Base-by-base conservation (phyloP, 2,888 invertebrate genomes). In the Antheraea yamamai region DNA sequence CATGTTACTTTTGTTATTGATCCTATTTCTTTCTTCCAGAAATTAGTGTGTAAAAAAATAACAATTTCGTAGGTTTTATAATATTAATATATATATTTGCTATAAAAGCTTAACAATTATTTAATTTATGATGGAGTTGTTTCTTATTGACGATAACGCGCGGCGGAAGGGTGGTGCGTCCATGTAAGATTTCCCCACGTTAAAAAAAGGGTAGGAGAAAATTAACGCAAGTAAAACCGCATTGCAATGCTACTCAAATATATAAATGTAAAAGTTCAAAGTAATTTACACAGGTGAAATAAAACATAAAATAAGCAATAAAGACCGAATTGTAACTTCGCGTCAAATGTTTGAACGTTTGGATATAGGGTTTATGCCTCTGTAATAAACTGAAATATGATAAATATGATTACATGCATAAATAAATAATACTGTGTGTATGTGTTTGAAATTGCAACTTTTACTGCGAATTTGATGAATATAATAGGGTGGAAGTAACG, bases 381-480 rank as follows among this genome's bases (percentile, higher is more conserved):
- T 75, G 30, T 26, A 75, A 79, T 82, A 79, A 81, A 83, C 78
- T 75, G 71, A 73, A 79, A 79, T 74, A 74, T 76, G 75, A 78
- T 80, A 78, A 78, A 55, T 16, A 6, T 20, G 4, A 16, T 18
- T 55, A 18, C 18, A 55, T 20, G 6, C 7, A 55, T 55, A 55
- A 55, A 20, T 55, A 55, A 55, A n/a, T 55, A 55, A 55, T 80
- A 79, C 76, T 72, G 78, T 78, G 79, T 73, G 77, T 73, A 75
- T 74, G 73, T 72, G 18, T 51, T 68, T 76, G 76, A 77, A 73
- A 77, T 74, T 76, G 77, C 77, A 74, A 76, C 84, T 82, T 84
- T 81, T 78, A 80, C 78, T 81, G 74, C 76, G 82, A 77, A 79
- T 81, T 79, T 79, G 76, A 6, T 61, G n/a, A 61, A n/a, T 61